Conservation (phyloP, 2,888 invertebrate genomes). For the Julus scanicus region DNA sequence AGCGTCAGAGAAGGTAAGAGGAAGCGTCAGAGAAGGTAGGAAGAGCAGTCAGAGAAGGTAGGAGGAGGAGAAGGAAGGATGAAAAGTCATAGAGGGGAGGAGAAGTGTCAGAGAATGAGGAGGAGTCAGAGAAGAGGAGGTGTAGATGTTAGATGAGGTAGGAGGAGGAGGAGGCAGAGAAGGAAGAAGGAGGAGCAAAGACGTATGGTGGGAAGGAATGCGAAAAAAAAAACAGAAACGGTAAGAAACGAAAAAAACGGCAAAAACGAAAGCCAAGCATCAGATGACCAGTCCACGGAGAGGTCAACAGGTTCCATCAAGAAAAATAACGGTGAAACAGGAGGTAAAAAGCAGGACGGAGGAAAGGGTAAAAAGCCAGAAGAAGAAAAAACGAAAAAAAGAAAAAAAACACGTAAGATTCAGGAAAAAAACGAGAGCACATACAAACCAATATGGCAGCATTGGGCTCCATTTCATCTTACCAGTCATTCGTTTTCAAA, state of each 20-base stretch:
- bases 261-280: neutral
- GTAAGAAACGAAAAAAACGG: neutral
- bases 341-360: conserved; percentile 31
- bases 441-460: conserved; percentile 33
- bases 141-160: neutral
- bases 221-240: neutral
- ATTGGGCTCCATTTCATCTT: conserved; percentile 46
- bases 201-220: neutral
- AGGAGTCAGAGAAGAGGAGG: neutral
- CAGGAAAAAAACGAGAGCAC: conserved; percentile 37
- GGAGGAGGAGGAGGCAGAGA: neutral
- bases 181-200: neutral
- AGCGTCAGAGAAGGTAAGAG: neutral
- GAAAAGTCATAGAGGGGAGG: neutral
- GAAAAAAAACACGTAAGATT: conserved; percentile 37
- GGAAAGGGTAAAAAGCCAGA: neutral
- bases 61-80: neutral
- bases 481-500: conserved; percentile 53
- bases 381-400: conserved; percentile 30
- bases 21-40: neutral
- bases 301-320: neutral
- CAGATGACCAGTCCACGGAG: neutral
- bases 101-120: neutral
- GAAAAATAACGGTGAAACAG: neutral
- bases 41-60: too few relatives aligned